Evolutionary conservation across 2,113 vertebrate genomes (phyloP), one percentile per base, ranked within the genome.

Genomic region (Thamnophis sirtalis): DNA sequence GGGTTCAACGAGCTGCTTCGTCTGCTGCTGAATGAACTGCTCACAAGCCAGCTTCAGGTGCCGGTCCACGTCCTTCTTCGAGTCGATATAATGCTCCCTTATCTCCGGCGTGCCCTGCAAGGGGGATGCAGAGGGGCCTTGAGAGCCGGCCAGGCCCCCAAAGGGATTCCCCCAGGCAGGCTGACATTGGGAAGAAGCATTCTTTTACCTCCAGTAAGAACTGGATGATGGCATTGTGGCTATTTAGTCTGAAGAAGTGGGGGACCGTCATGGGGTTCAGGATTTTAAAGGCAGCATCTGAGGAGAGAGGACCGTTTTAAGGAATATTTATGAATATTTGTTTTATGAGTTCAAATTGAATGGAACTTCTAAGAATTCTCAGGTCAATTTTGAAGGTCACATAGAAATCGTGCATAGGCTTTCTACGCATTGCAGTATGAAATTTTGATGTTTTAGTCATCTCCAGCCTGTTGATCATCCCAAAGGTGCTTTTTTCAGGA

Each of bases 251-350:
- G 97, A 99, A 99, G 97, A 99, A 99, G 94, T 98, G 98, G 87
- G 99, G 98, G 96, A 99, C 98, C 91, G 98, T 96, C 98, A 97
- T 99, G 91, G 99, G 99, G 96, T 99, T 99, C 94, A 99, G 98
- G 97, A 99, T 99, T 98, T 99, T 99, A 98, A 99, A 99, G 48
- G 99, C 99, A 93, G 99, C 99, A 96, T 99, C 99, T 99, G 97
- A 96, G 97, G 97, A 86, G 98, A 94, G 92, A 98, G 96, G 97
- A 96, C 95, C 50, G 73, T 87, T 93, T 89, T 87, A 93, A 89
- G 38, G 91, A 94, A 4, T 8, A 53, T 73, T 58, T 48, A 26
- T 48, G 56, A 15, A 63, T 56, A 88, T 89, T 89, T 63, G 11
- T 68, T 21, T 88, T 26, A 43, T 26, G 10, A 11, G 28, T 24